Percentiles rank a stretch among this genome's conserved stretches.
Conservation (phyloP, 2,797 vertebrate genomes). For the Antrozous pallidus region DNA sequence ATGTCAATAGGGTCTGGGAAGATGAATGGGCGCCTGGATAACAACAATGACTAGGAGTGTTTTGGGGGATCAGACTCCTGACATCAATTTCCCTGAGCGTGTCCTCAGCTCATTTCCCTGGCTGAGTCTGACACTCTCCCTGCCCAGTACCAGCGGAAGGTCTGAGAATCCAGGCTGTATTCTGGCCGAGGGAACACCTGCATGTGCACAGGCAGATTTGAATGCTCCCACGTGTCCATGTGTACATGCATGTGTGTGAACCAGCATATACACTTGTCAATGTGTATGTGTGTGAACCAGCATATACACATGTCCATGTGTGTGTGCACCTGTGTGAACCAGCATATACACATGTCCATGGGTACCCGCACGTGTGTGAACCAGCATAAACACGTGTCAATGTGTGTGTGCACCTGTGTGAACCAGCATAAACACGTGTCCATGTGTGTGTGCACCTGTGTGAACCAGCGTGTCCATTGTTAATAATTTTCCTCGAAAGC, state of each 20-base stretch:
- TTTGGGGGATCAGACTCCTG: constrained; percentile 83
- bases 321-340: no score
- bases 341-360: no score
- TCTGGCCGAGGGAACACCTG: not conserved
- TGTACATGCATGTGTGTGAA: not conserved
- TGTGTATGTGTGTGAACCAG: no score
- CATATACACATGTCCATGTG: no score
- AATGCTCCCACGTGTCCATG: not conserved
- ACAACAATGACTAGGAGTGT: constrained; percentile 82
- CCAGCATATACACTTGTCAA: no score
- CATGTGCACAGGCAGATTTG: not conserved
- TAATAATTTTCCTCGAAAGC: not conserved
- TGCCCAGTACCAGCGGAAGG: constrained; percentile 55
- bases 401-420: no score
- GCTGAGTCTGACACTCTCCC: constrained; percentile 78
- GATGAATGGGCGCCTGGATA: constrained; percentile 84
- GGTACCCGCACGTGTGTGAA: no score
- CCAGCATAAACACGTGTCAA: no score
- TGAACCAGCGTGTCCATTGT: not conserved
- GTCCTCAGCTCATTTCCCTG: constrained; percentile 84
- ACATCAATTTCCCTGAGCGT: constrained; percentile 88
- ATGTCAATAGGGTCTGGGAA: constrained; percentile 80
- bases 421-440: no score
- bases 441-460: no score
- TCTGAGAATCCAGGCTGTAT: constrained; percentile 40